phyloP scores from a whole-genome alignment of 2,888 invertebrate genomes.

The Homarus gammarus region DNA sequence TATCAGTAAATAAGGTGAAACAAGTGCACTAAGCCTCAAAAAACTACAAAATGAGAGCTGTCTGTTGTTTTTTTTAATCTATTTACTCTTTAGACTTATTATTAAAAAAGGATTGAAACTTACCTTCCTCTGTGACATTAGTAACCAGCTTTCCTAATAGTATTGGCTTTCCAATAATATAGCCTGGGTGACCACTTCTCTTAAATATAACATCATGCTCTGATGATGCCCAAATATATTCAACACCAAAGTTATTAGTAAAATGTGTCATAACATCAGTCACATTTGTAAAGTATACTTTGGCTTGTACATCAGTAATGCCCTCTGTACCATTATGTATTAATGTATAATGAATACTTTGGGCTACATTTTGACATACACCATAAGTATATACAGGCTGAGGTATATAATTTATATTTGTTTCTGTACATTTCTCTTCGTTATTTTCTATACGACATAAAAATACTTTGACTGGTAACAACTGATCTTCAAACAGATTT shows the following conservation, averaged over 20 bases:
- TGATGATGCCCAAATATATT: conserved; percentile 46
- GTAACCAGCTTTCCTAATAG: conserved; percentile 43
- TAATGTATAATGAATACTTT: conserved; percentile 38
- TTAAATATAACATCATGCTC: conserved; percentile 16
- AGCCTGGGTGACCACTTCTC: conserved; percentile 68
- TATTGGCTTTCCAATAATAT: conserved; percentile 57
- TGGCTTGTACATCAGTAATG: conserved; percentile 35
- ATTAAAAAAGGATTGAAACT: conserved; percentile 3
- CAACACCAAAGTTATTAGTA: conserved; percentile 40
- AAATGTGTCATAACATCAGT: background rate
- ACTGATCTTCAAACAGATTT: background rate
- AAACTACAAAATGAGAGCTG: too few species aligned
- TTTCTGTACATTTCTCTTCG: conserved; percentile 32
- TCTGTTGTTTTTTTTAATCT: too few species aligned
- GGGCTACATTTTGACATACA: conserved; percentile 25
- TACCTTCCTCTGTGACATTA: conserved; percentile 67
- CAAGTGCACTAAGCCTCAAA: too few species aligned
- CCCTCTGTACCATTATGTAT: conserved; percentile 65
- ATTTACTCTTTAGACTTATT: too few species aligned
- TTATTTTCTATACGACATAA: conserved; percentile 16
- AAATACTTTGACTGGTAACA: conserved; percentile 15
- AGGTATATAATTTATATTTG: conserved; percentile 8
- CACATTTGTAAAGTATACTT: conserved; percentile 15
- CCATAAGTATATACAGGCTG: conserved; percentile 6
- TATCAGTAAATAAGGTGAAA: too few species aligned